Evolutionary conservation across 1,140 invertebrate species (phyloP).

Genomic region (Lepidurus arcticus): DNA sequence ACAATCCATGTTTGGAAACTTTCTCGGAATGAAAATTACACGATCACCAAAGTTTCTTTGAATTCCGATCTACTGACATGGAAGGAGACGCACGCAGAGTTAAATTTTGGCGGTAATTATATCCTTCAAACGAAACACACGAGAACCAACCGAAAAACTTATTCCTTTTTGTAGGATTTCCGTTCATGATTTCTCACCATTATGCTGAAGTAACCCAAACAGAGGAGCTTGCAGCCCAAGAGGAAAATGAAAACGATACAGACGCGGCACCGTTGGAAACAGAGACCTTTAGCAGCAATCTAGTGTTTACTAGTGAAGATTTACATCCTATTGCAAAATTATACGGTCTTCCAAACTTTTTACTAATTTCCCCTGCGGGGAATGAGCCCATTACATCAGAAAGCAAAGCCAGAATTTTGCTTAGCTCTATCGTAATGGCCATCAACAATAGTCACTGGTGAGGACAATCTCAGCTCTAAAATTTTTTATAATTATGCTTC

Average conservation of each 20-base stretch:
- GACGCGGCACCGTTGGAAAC: background rate
- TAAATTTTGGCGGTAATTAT: background rate
- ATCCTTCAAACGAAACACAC: background rate
- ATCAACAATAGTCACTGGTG: constrained; percentile 71
- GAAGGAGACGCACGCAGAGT: background rate
- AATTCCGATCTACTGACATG: background rate
- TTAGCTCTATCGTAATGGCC: constrained; percentile 78
- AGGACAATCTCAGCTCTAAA: constrained; percentile 35
- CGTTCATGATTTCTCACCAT: constrained; percentile 37
- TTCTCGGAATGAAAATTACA: constrained; percentile 43
- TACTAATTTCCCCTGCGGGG: constrained; percentile 62
- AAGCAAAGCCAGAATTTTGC: constrained; percentile 72
- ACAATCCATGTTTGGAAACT: constrained; percentile 83
- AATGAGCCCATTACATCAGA: constrained; percentile 60
- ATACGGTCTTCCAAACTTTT: constrained; percentile 77
- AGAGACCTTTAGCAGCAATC: background rate
- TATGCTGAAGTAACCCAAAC: background rate
- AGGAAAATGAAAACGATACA: constrained; percentile 29
- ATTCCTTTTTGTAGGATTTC: constrained; percentile 20
- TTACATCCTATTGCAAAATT: constrained; percentile 46
- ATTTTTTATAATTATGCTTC: constrained; percentile 34
- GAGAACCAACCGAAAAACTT: background rate
- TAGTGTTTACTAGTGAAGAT: constrained; percentile 40
- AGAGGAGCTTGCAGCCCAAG: constrained; percentile 36
- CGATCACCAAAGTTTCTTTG: background rate